phyloP scores from a whole-genome alignment of 2,113 vertebrate species.

The Desmodus rotundus region DNA sequence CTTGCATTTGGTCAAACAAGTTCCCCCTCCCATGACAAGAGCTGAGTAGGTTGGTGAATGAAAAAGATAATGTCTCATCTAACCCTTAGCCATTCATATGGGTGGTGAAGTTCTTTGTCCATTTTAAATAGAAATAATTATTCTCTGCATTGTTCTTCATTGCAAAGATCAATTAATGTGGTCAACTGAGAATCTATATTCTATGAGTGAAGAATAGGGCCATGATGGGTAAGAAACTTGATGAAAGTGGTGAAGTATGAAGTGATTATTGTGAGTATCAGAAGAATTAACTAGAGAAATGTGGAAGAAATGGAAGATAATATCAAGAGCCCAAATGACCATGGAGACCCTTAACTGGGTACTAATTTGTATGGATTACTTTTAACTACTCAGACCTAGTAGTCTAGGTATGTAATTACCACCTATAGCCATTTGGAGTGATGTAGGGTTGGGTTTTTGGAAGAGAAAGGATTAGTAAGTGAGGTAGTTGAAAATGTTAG shows the following conservation, averaged over 20 bases:
- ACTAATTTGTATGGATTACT: neutral
- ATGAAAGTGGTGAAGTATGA: neutral
- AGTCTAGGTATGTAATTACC: neutral
- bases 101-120: neutral
- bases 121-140: neutral
- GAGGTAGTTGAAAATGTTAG: neutral
- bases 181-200: neutral
- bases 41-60: neutral
- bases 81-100: neutral
- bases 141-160: too few species aligned
- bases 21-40: neutral
- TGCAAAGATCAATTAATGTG: neutral
- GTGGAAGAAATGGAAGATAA: neutral
- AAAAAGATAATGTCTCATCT: neutral
- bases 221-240: neutral
- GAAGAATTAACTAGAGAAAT: neutral
- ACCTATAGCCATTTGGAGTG: neutral
- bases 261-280: neutral
- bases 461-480: neutral
- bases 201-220: neutral
- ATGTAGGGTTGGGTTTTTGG: neutral
- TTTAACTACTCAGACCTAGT: neutral
- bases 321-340: neutral
- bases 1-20: neutral
- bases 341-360: neutral